These are phyloP conservation scores for Sus scrofa DNA, from an alignment of 2,113 vertebrate genomes.

Conservation along the genomic window T2T-Sscrofa CM000819.6:13627501-13628000, in stretches of 20 bases:
- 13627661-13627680: not conserved
- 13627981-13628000: not conserved
- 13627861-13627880: not conserved
- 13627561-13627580: not conserved
- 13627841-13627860: not conserved
- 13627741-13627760: not conserved
- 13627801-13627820: not conserved
- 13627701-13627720: not conserved
- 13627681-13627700: not conserved
- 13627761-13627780: not conserved
- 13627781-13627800: not conserved
- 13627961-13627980: not conserved
- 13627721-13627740: not conserved
- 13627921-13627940: not conserved
- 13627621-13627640: not conserved
- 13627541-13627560: constrained; percentile 44
- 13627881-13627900: constrained; percentile 13
- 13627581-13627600: constrained; percentile 30
- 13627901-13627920: not conserved
- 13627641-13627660: not conserved
- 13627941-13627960: not conserved
- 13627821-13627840: not conserved
- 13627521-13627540: constrained; percentile 20
- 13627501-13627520: constrained; percentile 36
- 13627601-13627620: constrained; percentile 7